Evolutionary conservation across 2,797 vertebrate genomes (phyloP), one percentile per base, ranked within the genome.

Genomic region (Numenius phaeopus): DNA sequence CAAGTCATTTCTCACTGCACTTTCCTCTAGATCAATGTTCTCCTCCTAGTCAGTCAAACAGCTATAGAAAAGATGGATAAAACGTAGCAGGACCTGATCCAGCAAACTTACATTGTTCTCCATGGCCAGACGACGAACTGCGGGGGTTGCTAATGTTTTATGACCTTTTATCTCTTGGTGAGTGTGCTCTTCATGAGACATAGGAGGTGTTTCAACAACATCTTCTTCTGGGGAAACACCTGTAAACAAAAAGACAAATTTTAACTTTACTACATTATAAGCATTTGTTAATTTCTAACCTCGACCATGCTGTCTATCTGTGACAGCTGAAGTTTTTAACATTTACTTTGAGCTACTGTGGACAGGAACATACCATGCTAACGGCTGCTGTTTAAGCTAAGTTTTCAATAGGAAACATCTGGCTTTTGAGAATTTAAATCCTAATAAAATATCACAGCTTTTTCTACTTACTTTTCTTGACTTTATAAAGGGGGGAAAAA

Each of bases 141-240:
- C 99, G 20, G 99, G 99, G 1, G 99, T 99, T 90, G 99, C 99
- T 96, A 99, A 98, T 1, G 99, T 99, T 98, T 99, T 99, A 64
- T 98, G 99, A 52, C 99, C 99, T 96, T 99, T 99, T 95, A 99
- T 99, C 92, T 99, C 99, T 89, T 99, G 99, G 97, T 99, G 99
- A 16, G 99, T 99, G 97, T 99, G 99, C 44, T 99, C 99, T 66
- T 99, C 99, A 26, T 99, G 99, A 24, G 99, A 99, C 97, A 99
- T 98, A 14, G 99, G 99, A 5, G 99, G 99, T 1, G 99, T 99
- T 97, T 99, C 99, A 86, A 99, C 98, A 83, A 99, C 99, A 80
- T 99, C 99, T 97, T 99, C 99, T 96, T 99, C 99, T 59, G 98
- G 96, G 47, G 98, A 97, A 77, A 98, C 97, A 96, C 98, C 99